phyloP scores from a whole-genome alignment of 1,140 invertebrate species.

The Wiebesia pumilae region DNA sequence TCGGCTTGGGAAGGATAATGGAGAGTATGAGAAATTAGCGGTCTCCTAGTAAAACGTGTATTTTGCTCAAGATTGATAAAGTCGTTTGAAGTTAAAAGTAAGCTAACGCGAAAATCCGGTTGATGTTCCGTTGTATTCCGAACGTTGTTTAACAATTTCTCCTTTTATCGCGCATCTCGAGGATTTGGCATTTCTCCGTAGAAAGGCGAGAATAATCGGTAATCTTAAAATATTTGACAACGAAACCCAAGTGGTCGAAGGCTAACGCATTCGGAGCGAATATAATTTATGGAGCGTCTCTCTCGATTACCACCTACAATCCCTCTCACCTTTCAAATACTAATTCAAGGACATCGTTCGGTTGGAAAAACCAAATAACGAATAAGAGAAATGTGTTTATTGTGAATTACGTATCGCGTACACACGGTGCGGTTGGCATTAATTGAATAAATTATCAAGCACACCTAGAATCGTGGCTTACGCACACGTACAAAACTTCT shows the following conservation, averaged over 20 bases:
- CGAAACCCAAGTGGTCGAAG: not conserved
- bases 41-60: not conserved
- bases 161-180: not conserved
- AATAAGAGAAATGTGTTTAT: too few species aligned
- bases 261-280: not conserved
- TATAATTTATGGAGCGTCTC: too few species aligned
- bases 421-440: too few species aligned
- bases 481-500: too few species aligned
- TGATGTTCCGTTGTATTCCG: not conserved
- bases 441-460: too few species aligned
- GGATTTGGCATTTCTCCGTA: not conserved
- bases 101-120: not conserved
- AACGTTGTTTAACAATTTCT: too few species aligned
- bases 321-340: too few species aligned
- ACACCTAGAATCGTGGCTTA: too few species aligned
- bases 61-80: not conserved
- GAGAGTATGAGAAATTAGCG: not conserved
- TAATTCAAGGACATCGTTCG: too few species aligned
- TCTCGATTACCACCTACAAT: too few species aligned
- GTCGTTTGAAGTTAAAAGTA: not conserved
- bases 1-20: conserved; percentile 3
- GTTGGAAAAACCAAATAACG: too few species aligned
- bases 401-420: too few species aligned
- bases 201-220: not conserved
- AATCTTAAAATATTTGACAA: not conserved